phyloP scores from a whole-genome alignment of 2,113 vertebrate genomes.

The Mobula birostris region DNA sequence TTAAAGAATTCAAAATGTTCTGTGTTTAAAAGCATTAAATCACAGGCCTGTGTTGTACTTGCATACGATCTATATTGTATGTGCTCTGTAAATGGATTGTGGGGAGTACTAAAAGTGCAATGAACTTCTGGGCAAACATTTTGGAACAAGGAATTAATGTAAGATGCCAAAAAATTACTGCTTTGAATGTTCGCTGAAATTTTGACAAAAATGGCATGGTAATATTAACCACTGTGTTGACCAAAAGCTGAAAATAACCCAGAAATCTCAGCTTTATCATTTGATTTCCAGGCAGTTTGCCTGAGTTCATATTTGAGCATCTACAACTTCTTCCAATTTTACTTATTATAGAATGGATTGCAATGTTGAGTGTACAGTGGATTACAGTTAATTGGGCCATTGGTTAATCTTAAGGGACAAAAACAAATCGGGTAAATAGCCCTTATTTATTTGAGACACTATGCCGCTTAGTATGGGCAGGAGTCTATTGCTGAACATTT shows the following conservation, averaged over 20 bases:
- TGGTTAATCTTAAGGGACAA: too few species aligned
- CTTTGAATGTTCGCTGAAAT: neutral
- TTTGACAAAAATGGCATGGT: neutral
- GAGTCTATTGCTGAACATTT: too few species aligned
- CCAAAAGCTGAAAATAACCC: neutral
- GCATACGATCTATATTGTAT: neutral
- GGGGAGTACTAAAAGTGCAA: neutral
- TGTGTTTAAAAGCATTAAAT: neutral
- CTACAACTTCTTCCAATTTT: neutral
- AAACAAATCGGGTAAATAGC: too few species aligned
- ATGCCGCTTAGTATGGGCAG: too few species aligned
- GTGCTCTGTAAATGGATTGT: neutral
- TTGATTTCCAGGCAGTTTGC: neutral
- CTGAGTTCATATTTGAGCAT: neutral
- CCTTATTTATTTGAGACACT: too few species aligned
- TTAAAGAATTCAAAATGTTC: neutral
- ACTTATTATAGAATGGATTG: neutral
- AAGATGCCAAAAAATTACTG: conserved; percentile 1
- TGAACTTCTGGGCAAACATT: neutral
- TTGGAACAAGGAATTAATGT: neutral
- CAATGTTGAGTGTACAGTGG: neutral
- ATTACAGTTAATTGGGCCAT: too few species aligned
- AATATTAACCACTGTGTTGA: neutral
- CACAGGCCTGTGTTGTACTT: neutral
- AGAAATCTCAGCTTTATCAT: conserved; percentile 13